Conservation (phyloP, 2,113 vertebrate genomes). For the Sorex araneus region DNA sequence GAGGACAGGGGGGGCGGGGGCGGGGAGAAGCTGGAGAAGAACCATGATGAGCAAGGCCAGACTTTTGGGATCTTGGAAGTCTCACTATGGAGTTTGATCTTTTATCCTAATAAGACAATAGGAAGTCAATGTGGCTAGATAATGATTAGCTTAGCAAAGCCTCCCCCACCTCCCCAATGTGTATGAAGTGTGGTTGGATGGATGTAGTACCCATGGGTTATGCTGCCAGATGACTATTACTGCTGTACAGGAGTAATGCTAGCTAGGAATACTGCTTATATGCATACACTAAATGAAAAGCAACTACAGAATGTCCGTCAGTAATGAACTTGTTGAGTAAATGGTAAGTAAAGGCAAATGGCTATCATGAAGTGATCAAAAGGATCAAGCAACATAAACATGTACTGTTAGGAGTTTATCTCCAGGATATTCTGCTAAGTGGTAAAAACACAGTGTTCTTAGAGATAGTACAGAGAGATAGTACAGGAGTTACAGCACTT, state of each 20-base stretch:
- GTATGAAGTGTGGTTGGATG: not conserved
- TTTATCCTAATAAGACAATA: no score
- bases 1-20: no score
- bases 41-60: no score
- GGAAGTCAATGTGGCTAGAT: no score
- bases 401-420: not conserved
- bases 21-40: no score
- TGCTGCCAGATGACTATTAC: not conserved
- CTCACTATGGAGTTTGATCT: no score
- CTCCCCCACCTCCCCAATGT: not conserved
- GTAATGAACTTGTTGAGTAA: not conserved
- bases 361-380: conserved; percentile 23
- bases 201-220: not conserved
- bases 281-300: not conserved
- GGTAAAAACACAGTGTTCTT: not conserved
- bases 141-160: not conserved
- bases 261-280: not conserved
- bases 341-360: conserved; percentile 10
- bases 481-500: no score
- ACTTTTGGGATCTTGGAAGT: no score
- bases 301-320: not conserved
- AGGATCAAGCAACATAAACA: not conserved
- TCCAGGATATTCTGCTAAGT: not conserved
- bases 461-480: no score
- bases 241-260: not conserved